phyloP scores from a whole-genome alignment of 2,888 invertebrate species.

The Erannis defoliaria region DNA sequence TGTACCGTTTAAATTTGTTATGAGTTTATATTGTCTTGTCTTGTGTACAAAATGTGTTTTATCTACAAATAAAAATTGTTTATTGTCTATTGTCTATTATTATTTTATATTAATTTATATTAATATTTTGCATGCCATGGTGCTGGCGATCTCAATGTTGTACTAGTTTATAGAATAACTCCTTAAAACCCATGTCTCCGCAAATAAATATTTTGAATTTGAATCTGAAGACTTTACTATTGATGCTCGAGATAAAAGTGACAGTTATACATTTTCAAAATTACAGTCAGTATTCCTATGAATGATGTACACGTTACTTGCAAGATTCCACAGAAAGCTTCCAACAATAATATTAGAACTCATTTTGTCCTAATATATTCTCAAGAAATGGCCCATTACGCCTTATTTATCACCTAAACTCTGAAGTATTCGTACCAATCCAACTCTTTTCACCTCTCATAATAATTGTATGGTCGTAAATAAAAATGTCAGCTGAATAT shows the following conservation, averaged over 20 bases:
- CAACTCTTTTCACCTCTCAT: slow-evolving; percentile 64
- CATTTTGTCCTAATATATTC: slow-evolving; percentile 72
- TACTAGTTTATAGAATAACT: no score
- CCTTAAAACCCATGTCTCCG: no score
- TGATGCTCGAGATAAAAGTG: background rate
- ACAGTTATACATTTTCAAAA: background rate
- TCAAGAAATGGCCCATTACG: slow-evolving; percentile 73
- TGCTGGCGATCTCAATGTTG: no score
- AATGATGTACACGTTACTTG: slow-evolving; percentile 4
- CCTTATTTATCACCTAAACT: slow-evolving; percentile 70
- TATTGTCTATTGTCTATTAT: no score
- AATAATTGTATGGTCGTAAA: slow-evolving; percentile 54
- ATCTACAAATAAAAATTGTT: no score
- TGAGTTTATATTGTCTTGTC: no score
- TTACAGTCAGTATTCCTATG: background rate
- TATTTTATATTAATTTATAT: no score
- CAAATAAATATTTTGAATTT: no score
- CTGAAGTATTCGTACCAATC: slow-evolving; percentile 58
- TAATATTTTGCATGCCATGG: no score
- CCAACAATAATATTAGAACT: slow-evolving; percentile 57
- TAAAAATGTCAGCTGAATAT: slow-evolving; percentile 56
- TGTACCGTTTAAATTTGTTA: no score
- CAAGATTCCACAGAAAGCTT: slow-evolving; percentile 34
- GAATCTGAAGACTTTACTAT: no score
- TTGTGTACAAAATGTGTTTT: no score